phyloP scores from a whole-genome alignment of 2,797 vertebrate species.

The Fratercula arctica region DNA sequence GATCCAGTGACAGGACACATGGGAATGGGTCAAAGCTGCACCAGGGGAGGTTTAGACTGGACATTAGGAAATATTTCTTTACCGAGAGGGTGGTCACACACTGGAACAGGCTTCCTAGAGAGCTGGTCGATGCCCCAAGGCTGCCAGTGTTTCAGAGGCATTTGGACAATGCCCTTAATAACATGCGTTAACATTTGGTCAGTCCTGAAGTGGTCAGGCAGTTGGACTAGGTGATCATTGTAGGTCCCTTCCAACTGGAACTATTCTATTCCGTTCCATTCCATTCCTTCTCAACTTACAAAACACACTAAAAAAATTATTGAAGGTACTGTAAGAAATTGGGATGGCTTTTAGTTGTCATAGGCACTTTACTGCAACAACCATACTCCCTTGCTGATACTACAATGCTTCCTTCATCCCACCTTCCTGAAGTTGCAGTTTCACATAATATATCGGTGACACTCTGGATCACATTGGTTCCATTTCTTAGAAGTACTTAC shows the following conservation, averaged over 20 bases:
- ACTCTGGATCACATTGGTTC: neutral
- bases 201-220: neutral
- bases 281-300: neutral
- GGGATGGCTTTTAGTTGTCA: neutral
- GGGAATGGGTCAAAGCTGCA: neutral
- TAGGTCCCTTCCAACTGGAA: neutral
- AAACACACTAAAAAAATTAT: neutral
- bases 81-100: neutral
- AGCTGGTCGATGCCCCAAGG: rapidly evolving
- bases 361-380: neutral
- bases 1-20: neutral
- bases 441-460: neutral
- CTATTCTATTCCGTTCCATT: neutral
- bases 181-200: neutral
- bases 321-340: neutral
- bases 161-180: neutral
- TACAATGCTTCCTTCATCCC: neutral
- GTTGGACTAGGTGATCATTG: neutral
- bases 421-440: neutral
- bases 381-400: too few species aligned
- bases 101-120: neutral
- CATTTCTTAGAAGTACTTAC: neutral
- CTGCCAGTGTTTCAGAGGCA: neutral
- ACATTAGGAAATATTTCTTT: neutral
- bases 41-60: neutral